These are phyloP conservation scores for Prionace glauca DNA, from an alignment of 2,797 vertebrate species.

Conservation along the genomic window DNA sequence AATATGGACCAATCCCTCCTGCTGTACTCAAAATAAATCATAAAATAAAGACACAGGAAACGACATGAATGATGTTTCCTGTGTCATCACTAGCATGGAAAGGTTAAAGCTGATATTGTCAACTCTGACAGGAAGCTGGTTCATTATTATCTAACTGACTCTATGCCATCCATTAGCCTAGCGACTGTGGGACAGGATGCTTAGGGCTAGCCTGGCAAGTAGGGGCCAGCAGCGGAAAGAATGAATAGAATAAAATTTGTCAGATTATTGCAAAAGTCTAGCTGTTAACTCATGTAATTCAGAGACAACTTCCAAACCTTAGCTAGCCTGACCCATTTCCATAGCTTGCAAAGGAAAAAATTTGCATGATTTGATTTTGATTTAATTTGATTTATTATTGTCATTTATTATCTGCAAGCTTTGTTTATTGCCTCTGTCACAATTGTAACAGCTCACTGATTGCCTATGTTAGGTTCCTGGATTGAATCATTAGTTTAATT, in stretches of 20 bases:
- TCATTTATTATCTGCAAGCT: too few relatives aligned
- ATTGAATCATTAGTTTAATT: too few relatives aligned
- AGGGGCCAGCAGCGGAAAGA: too few relatives aligned
- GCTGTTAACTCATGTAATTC: too few relatives aligned
- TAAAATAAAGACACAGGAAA: neutral
- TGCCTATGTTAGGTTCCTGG: too few relatives aligned
- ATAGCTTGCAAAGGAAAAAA: too few relatives aligned
- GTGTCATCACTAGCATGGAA: neutral
- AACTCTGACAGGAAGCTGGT: neutral
- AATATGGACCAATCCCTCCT: neutral
- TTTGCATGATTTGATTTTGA: too few relatives aligned
- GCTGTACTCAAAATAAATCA: neutral
- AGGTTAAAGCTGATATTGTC: neutral
- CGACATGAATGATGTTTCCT: neutral
- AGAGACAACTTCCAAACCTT: too few relatives aligned
- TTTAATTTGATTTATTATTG: too few relatives aligned
- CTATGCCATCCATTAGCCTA: neutral
- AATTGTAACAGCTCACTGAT: too few relatives aligned
- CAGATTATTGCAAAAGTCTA: neutral
- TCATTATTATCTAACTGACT: neutral
- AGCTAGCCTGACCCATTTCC: too few relatives aligned
- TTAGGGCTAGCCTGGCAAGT: neutral
- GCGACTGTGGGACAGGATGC: neutral
- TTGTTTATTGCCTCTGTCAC: too few relatives aligned
- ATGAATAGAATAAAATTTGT: neutral